phyloP scores from a whole-genome alignment of 2,113 vertebrate species.

The Alethe diademata region DNA sequence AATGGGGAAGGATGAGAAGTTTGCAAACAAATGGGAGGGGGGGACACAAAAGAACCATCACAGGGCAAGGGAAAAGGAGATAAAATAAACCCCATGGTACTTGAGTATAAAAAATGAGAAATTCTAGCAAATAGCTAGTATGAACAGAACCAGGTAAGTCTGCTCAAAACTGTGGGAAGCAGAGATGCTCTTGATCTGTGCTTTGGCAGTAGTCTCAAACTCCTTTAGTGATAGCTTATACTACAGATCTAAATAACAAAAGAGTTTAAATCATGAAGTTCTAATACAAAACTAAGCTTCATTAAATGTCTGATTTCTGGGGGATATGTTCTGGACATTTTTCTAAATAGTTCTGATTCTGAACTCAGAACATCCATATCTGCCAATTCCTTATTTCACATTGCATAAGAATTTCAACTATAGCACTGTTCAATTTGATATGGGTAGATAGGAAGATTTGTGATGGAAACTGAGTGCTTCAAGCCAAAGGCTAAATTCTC shows the following conservation, averaged over 20 bases:
- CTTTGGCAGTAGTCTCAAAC: background rate
- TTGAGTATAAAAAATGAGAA: background rate
- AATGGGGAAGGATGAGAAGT: background rate
- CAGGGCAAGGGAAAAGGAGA: background rate
- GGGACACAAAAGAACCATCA: fast-evolving
- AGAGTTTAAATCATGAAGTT: background rate
- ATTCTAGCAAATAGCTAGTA: background rate
- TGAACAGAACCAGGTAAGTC: background rate
- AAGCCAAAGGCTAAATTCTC: background rate
- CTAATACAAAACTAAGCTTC: background rate
- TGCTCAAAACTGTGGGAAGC: background rate
- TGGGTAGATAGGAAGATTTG: background rate
- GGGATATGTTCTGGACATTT: background rate
- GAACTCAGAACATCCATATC: background rate
- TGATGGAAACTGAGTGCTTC: background rate
- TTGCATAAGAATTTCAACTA: background rate
- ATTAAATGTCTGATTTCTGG: background rate
- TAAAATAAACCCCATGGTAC: background rate
- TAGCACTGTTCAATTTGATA: background rate
- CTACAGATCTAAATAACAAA: background rate
- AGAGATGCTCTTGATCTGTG: background rate
- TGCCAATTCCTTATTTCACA: background rate
- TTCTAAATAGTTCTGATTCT: background rate
- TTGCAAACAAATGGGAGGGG: background rate
- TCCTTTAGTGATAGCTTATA: background rate